Base-by-base conservation (phyloP, 2,797 vertebrate genomes). In the Macropus fuliginosus region DNA sequence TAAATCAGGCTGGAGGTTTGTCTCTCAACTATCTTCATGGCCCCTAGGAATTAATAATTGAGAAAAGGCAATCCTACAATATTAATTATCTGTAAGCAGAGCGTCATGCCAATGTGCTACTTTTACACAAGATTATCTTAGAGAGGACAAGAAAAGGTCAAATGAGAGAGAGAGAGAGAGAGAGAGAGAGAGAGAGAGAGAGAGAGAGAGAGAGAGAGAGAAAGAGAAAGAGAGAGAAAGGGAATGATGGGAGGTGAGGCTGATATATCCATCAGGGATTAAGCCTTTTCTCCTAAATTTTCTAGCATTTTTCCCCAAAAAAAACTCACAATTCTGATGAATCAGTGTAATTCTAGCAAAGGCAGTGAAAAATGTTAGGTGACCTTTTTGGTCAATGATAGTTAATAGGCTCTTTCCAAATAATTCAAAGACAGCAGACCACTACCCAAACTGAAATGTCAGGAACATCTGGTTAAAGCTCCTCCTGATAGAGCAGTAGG, bases 21-120 rank as follows among this genome's bases (percentile, higher is more conserved):
- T n/a, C n/a, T 5, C 8, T 95, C 94, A 94, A 95, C 97, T 96
- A 94, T 94, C 74, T 90, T 50, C 6, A 40, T 91, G 95, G 89
- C 31, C 93, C 95, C 54, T 0, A 92, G 95, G 93, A 97, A 96
- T 59, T 92, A 95, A 95, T 95, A 89, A 95, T 91, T 54, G 56
- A 96, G 95, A 91, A 95, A 92, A 95, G 54, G 27, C 31, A 62
- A 34, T 16, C 54, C 24, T 94, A 90, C 0, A 34, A 24, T 94
- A 95, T 94, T 98, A 98, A 98, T 98, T 97, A 59, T 94, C 94
- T 97, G 92, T 90, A 95, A 93, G 91, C 95, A 94, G 50, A 56
- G 24, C 56, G 74, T 59, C 96, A 89, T 92, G 50, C 56, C 93
- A 90, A 31, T 91, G 74, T 5, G 56, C 54, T 55, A 55, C 28